Conservation (phyloP, 2,797 vertebrate species). For the Pseudochirops cupreus region DNA sequence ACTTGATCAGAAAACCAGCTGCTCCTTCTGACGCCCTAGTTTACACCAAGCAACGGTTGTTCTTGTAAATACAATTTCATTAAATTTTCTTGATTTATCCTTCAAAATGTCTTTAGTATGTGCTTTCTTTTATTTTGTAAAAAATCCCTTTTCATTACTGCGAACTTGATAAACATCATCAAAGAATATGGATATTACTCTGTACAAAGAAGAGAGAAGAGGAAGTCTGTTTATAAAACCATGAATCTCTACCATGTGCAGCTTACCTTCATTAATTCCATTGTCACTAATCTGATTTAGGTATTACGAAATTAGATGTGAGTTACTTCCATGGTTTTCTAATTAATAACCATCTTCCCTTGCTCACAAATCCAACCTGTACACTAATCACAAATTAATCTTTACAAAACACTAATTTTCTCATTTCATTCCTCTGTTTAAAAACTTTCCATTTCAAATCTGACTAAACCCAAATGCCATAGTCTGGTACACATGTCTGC, state of each 20-base stretch:
- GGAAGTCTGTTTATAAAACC: background rate
- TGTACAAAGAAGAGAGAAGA: background rate
- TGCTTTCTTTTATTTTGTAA: background rate
- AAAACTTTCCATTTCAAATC: background rate
- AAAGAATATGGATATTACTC: background rate
- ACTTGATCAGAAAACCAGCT: background rate
- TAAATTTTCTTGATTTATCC: background rate
- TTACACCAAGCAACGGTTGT: background rate
- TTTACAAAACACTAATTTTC: conserved; percentile 1
- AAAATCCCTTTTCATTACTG: background rate
- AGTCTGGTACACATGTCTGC: background rate
- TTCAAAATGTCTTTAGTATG: background rate
- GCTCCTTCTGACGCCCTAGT: background rate
- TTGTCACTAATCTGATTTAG: background rate
- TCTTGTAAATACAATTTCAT: background rate
- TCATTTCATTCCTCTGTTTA: background rate
- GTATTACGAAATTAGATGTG: background rate
- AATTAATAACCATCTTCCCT: background rate
- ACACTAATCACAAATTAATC: background rate
- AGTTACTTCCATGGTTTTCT: background rate
- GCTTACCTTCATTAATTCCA: background rate
- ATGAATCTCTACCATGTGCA: background rate
- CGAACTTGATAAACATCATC: background rate
- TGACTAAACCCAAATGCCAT: background rate
- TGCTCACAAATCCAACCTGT: background rate